These are phyloP conservation scores for Lichenostomus cassidix DNA, from an alignment of 2,113 vertebrate genomes.

Conservation along the genomic window DNA sequence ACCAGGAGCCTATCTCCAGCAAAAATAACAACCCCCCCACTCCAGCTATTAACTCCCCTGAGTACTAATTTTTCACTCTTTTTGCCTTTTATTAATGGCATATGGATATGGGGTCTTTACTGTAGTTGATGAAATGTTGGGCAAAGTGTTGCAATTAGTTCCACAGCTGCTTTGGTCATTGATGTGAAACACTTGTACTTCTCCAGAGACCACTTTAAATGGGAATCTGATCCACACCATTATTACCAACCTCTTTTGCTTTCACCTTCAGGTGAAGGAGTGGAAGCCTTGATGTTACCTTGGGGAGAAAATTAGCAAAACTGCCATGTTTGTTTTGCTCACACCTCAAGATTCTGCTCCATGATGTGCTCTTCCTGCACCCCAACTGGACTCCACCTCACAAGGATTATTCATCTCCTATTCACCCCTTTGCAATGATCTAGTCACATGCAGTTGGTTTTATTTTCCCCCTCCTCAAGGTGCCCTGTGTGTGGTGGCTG, in stretches of 20 bases:
- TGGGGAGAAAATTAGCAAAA: background rate
- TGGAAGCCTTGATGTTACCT: background rate
- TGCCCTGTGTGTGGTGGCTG: background rate
- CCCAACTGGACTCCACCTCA: background rate
- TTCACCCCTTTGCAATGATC: background rate
- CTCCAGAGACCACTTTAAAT: conserved; percentile 12
- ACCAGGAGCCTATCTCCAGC: background rate
- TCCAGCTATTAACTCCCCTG: background rate
- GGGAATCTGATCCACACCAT: background rate
- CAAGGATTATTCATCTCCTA: background rate
- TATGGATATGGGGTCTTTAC: background rate
- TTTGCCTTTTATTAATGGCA: background rate
- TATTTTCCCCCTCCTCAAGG: background rate
- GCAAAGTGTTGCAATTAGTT: conserved; percentile 23
- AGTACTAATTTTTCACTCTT: background rate
- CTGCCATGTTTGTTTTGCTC: background rate
- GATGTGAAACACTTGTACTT: background rate
- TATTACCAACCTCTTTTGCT: background rate
- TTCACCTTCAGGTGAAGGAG: background rate
- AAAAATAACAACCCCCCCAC: background rate
- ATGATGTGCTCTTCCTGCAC: background rate
- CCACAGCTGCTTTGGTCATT: conserved; percentile 20
- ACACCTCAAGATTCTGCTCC: background rate
- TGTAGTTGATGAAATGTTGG: background rate
- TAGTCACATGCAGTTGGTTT: background rate